A percentile compares a stretch with the other conserved stretches of the same genome.
phyloP scores from a whole-genome alignment of 2,113 vertebrate species.

The Pleuronectes platessa region DNA sequence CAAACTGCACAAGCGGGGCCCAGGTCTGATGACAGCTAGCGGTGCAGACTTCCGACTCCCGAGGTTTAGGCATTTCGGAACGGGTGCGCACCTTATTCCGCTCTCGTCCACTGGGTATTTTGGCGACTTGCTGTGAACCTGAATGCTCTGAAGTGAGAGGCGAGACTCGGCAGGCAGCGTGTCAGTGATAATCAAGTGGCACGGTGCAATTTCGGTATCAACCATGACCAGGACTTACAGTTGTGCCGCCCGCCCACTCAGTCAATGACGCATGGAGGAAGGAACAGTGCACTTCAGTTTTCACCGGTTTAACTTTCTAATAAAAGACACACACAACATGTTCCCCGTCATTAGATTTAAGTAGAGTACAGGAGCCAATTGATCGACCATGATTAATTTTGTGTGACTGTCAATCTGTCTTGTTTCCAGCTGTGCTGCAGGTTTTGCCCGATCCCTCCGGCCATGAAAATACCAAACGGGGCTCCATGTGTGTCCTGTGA shows the following conservation, averaged over 20 bases:
- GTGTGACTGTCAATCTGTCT: not conserved
- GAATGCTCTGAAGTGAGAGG: conserved; percentile 32
- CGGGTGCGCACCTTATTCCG: conserved; percentile 6
- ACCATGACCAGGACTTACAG: conserved; percentile 12
- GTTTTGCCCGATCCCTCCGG: not conserved
- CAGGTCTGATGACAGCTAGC: not conserved
- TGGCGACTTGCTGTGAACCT: conserved; percentile 29
- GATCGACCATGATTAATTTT: not conserved
- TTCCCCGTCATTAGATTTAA: not conserved
- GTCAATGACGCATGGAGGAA: conserved; percentile 10
- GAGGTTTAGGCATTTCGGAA: conserved; percentile 15
- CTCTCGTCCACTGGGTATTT: conserved; percentile 27
- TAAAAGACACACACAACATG: not conserved
- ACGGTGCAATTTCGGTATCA: conserved; percentile 53
- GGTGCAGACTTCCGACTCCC: not conserved
- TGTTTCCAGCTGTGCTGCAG: conserved; percentile 9
- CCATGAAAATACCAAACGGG: conserved; percentile 6
- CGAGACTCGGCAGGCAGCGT: conserved; percentile 19
- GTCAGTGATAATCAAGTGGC: conserved; percentile 54
- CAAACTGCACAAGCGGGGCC: not conserved
- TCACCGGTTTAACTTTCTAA: not conserved
- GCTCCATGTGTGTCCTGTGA: conserved; percentile 1
- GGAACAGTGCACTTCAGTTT: not conserved
- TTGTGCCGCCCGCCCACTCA: conserved; percentile 29
- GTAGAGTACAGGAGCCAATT: not conserved